phyloP scores from a whole-genome alignment of 2,888 invertebrate species.

The Perdita meconis region DNA sequence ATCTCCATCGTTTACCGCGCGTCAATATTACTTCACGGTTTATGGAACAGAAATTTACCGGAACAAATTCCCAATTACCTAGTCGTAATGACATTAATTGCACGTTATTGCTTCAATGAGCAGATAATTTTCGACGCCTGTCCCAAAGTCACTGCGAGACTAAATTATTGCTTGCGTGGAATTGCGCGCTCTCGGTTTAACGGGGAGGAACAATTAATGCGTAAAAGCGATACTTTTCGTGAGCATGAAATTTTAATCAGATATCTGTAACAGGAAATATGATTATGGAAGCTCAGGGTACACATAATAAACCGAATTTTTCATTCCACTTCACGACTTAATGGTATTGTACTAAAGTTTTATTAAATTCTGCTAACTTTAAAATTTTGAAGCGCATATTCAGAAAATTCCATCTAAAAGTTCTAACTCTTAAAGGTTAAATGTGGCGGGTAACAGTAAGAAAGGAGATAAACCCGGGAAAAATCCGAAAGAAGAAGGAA shows the following conservation, averaged over 20 bases:
- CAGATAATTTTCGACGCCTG: constrained; percentile 51
- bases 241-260: too few relatives aligned
- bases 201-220: too few relatives aligned
- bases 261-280: too few relatives aligned
- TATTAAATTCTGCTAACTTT: neutral
- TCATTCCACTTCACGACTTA: too few relatives aligned
- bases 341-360: too few relatives aligned
- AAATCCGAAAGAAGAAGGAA: neutral
- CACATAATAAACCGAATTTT: too few relatives aligned
- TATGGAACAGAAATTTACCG: constrained; percentile 45
- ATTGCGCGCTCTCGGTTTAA: neutral
- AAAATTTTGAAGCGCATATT: neutral
- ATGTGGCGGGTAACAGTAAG: constrained; percentile 3
- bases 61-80: constrained; percentile 53
- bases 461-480: neutral
- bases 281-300: too few relatives aligned
- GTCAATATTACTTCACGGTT: constrained; percentile 45
- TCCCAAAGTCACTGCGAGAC: constrained; percentile 37
- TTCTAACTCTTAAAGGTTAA: neutral
- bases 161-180: constrained; percentile 31
- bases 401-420: too few relatives aligned
- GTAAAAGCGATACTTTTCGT: too few relatives aligned
- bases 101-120: constrained; percentile 43
- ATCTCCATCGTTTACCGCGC: constrained; percentile 12
- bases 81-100: constrained; percentile 53